A percentile compares a stretch with the other conserved stretches of the same genome.
Conservation (phyloP, 2,797 vertebrate genomes). For the Melanotaenia trifasciata region DNA sequence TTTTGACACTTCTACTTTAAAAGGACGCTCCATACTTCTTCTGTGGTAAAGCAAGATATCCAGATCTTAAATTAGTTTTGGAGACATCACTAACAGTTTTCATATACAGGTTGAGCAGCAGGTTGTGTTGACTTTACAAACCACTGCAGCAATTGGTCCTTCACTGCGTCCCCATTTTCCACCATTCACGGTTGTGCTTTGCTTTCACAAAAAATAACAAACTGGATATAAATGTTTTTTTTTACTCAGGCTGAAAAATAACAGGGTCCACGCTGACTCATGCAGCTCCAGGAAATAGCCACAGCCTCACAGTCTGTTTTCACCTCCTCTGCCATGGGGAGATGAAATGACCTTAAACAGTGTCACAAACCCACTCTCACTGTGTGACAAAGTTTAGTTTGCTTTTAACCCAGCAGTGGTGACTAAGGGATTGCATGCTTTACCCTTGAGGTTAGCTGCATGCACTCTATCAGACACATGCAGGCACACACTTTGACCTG, state of each 20-base stretch:
- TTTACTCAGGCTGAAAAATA: too few species aligned
- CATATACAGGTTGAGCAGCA: too few species aligned
- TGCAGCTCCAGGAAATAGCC: slow-evolving; percentile 1
- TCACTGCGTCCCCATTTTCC: too few species aligned
- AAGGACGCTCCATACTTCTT: slow-evolving; percentile 12
- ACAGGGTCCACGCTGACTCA: slow-evolving; percentile 4
- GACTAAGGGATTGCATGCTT: slow-evolving; percentile 13
- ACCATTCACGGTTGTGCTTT: background rate
- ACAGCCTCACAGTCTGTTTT: background rate
- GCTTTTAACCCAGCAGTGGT: slow-evolving; percentile 15
- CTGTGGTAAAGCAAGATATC: slow-evolving; percentile 11
- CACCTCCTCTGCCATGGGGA: background rate
- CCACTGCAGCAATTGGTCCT: background rate
- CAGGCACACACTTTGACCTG: slow-evolving; percentile 6
- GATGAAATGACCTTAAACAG: background rate
- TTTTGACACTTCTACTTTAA: background rate
- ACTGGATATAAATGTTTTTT: background rate
- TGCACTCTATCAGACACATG: background rate
- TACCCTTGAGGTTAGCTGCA: background rate
- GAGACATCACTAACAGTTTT: background rate
- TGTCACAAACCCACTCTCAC: background rate
- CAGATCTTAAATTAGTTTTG: slow-evolving; percentile 10
- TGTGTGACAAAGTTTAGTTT: slow-evolving; percentile 2
- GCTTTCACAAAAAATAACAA: too few species aligned
- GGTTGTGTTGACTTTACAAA: background rate